Base-by-base conservation (phyloP, 2,797 vertebrate genomes). In the Danio aesculapii region DNA sequence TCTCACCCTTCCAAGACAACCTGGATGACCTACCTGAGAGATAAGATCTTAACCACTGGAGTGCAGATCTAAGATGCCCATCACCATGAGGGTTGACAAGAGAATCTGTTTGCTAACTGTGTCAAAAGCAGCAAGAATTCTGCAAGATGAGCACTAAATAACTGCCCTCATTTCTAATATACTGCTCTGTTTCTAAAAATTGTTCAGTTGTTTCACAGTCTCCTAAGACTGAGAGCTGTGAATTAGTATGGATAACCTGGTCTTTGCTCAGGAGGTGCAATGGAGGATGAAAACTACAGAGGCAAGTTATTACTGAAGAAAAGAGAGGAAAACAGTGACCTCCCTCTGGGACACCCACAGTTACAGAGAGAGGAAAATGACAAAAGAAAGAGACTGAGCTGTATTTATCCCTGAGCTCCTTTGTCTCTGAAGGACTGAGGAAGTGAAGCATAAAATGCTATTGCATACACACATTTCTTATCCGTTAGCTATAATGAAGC, bases 401-500 rank as follows among this genome's bases (percentile, higher is more conserved):
- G 73, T 58, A 71, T 85, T 83, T 77, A 80, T 63, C 49, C 52
- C 66, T 49, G 55, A 64, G 75, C 57, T 53, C 43, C 19, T 19
- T 59, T 14, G 8, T 62, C 57, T 69, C 49, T 43, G 71, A 75
- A 21, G n/a, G 39, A 41, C 41, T 44, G 46, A 79, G 67, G 30
- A 50, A 66, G 69, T 67, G n/a, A 55, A 75, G 73, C 59, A 52
- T 75, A 49, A 75, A 75, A 75, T 75, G 73, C 11, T 30, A 75
- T 75, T 75, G 43, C 16, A 19, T 75, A 53, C 59, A 52, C 14
- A 49, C 6, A 47, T 52, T 19, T 75, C 10, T 62, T 14, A 62
- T 52, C 59, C 62, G 30, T 63, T 62, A 12, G 58, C 59, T 63
- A 19, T n/a, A n/a, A 58, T 75, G 46, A 61, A 59, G 6, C 19